Percentiles rank a stretch among this genome's conserved stretches.
These are phyloP conservation scores for Meloe dianella DNA, from an alignment of 2,888 invertebrate species.

Conservation along the genomic window DNA sequence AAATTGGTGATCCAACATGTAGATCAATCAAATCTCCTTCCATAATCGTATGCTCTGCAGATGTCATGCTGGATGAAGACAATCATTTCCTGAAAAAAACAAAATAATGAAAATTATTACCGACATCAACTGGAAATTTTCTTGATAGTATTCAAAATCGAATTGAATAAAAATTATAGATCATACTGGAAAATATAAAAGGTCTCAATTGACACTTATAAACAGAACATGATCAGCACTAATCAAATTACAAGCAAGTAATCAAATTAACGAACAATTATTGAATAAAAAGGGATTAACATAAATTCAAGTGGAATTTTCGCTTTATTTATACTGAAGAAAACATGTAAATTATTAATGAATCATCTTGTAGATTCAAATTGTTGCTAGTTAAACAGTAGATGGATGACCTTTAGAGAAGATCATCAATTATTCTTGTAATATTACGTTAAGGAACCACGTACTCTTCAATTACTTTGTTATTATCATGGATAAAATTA, in stretches of 20 bases:
- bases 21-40: constrained; percentile 55
- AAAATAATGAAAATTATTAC: constrained; percentile 4
- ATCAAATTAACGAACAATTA: background rate
- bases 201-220: background rate
- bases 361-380: background rate
- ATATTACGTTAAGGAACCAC: background rate
- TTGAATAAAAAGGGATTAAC: background rate
- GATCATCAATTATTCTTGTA: background rate
- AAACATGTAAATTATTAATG: background rate
- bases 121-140: too few species aligned
- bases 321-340: background rate
- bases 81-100: constrained; percentile 43
- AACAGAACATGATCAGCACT: background rate
- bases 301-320: background rate
- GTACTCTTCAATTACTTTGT: background rate
- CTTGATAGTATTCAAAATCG: too few species aligned
- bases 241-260: background rate
- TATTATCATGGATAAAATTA: background rate
- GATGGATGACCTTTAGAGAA: background rate
- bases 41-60: constrained; percentile 30
- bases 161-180: background rate
- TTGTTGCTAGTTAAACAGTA: background rate
- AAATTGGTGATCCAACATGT: constrained; percentile 50
- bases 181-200: background rate
- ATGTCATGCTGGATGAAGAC: constrained; percentile 33